Evolutionary conservation across 1,140 invertebrate species (phyloP).

Genomic region (Drosophila rhopaloa): DNA sequence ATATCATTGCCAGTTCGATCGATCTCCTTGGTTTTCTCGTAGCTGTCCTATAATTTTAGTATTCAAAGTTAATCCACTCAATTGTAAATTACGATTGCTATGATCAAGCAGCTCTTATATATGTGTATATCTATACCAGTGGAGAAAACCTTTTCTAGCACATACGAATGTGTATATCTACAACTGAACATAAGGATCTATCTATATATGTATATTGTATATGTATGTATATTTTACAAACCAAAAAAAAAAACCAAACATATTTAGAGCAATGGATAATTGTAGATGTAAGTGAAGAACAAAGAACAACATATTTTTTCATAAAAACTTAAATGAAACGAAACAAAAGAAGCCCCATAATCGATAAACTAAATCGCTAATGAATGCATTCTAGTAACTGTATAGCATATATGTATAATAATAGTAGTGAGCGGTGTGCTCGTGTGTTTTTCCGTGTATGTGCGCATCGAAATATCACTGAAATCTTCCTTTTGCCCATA

Average conservation of each 20-base stretch:
- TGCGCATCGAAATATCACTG: constrained; percentile 71
- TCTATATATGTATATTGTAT: constrained; percentile 74
- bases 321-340: constrained; percentile 54
- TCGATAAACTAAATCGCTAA: constrained; percentile 49
- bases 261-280: constrained; percentile 64
- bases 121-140: constrained; percentile 44
- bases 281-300: constrained; percentile 63
- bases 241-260: constrained; percentile 48
- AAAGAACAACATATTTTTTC: constrained; percentile 78
- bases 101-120: constrained; percentile 31
- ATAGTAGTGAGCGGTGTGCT: constrained; percentile 34
- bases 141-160: constrained; percentile 64
- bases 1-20: constrained; percentile 71
- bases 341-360: constrained; percentile 32
- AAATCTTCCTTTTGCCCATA: constrained; percentile 65
- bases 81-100: constrained; percentile 46
- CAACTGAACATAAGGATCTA: constrained; percentile 71
- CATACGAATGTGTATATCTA: constrained; percentile 57
- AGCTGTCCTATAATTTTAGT: constrained; percentile 39
- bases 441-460: constrained; percentile 53
- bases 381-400: constrained; percentile 50
- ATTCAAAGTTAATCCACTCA: constrained; percentile 3
- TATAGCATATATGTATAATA: constrained; percentile 65
- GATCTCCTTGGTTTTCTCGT: constrained; percentile 67
- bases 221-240: constrained; percentile 83